Evolutionary conservation across 2,113 vertebrate genomes (phyloP), one percentile per base, ranked within the genome.

Genomic region (Brachypodius melanocephalos): DNA sequence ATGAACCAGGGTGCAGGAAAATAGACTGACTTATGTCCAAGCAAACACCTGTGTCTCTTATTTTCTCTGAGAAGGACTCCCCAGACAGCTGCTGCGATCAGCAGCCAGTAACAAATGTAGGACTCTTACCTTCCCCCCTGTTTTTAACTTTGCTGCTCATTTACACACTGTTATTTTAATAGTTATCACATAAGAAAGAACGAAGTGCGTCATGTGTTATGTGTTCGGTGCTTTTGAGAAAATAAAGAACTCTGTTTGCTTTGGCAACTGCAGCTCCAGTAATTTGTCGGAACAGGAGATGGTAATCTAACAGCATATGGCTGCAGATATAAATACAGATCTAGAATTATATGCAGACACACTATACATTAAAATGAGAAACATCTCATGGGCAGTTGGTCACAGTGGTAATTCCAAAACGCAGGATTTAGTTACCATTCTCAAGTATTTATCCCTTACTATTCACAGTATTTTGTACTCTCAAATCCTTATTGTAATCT

Each of bases 251-350:
- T 92, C 40, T 94, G 75, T 95, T 98, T 97, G 97, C 96, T 95
- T 96, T 97, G 97, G 96, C 98, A 98, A 97, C 95, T 94, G 95
- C 85, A 46, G 96, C 90, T 94, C 58, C 89, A 97, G 94, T 88
- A 88, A 97, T 97, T 95, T 97, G 96, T 97, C 46, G 79, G 96
- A 96, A 86, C 95, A 92, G 86, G 96, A 96, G 97, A 95, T 84
- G 92, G 91, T 92, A 91, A 96, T 46, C 95, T 89, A 97, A 94
- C 97, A 97, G 90, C 96, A 96, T 94, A 95, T 89, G 97, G 94
- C 49, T 87, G 79, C 36, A 81, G 96, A 92, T 94, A 97, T 96
- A 97, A 97, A 94, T 97, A 96, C 72, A 75, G 95, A 96, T 71
- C 96, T 95, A 89, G 93, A 93, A 92, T 92, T 96, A 62, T 76